Evolutionary conservation across 2,797 vertebrate species (phyloP).

Genomic region (Trematomus bernacchii): DNA sequence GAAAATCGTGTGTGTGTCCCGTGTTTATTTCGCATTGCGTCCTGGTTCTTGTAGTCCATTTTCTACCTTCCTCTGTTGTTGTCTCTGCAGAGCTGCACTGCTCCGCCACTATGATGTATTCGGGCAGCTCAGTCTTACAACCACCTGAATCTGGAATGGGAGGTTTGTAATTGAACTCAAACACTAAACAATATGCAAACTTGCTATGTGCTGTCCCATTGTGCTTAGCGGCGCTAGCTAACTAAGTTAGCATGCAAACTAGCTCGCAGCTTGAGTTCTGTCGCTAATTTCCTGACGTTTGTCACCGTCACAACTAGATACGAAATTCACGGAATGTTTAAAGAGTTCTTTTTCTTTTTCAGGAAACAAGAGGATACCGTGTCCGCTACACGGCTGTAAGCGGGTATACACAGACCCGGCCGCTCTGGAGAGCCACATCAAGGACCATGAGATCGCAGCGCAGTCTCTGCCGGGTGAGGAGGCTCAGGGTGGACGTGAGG

Average conservation of each 20-base stretch:
- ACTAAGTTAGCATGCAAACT: background rate
- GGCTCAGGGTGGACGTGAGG: no score
- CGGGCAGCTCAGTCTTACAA: background rate
- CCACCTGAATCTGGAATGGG: slow-evolving; percentile 3
- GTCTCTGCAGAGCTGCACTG: rapidly evolving
- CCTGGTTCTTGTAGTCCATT: slow-evolving; percentile 17
- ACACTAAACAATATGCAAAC: rapidly evolving
- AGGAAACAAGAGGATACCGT: slow-evolving; percentile 63
- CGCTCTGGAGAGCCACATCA: slow-evolving; percentile 87
- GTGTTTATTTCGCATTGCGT: slow-evolving; percentile 14
- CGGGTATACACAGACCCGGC: slow-evolving; percentile 86
- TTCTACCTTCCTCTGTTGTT: rapidly evolving
- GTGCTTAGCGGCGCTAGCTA: rapidly evolving
- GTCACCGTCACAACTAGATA: no score
- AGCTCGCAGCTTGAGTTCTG: background rate
- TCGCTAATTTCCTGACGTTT: background rate
- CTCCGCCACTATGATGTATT: slow-evolving; percentile 10
- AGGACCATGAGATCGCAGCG: slow-evolving; percentile 88
- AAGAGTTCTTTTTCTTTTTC: background rate
- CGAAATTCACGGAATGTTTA: rapidly evolving
- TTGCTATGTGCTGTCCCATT: rapidly evolving
- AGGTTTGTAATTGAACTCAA: slow-evolving; percentile 30
- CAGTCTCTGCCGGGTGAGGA: slow-evolving; percentile 91
- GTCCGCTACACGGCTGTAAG: slow-evolving; percentile 90
- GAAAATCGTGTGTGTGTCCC: background rate